phyloP scores from a whole-genome alignment of 2,113 vertebrate species.

The Gorsachius goisagi region DNA sequence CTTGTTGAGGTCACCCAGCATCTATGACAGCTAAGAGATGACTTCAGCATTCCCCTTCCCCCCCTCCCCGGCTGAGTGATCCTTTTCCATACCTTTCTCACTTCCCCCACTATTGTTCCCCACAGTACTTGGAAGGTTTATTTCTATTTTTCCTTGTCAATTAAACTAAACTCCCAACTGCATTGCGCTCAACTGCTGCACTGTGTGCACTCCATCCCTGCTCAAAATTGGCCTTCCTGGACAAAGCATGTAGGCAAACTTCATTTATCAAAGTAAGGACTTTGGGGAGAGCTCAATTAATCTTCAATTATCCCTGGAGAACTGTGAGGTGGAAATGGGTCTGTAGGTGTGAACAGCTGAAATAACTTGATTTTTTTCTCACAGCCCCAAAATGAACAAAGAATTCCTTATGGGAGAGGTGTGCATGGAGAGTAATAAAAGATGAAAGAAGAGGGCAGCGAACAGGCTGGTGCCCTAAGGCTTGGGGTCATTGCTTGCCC shows the following conservation, averaged over 20 bases:
- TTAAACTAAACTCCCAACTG: not conserved
- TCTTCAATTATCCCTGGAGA: slow-evolving; percentile 20
- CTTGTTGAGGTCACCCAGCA: not conserved
- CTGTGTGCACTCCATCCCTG: not conserved
- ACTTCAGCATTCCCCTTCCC: not conserved
- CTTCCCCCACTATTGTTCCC: not conserved
- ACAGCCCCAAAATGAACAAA: not conserved
- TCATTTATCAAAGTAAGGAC: slow-evolving; percentile 12
- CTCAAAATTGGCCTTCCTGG: not conserved
- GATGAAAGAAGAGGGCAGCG: not conserved
- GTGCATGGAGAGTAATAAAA: not conserved
- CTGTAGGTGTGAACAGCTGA: slow-evolving; percentile 25
- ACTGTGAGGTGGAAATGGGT: not conserved
- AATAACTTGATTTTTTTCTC: not conserved
- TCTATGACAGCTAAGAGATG: not conserved
- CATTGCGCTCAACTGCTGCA: not conserved
- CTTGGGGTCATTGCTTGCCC: not conserved
- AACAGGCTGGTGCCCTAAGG: not conserved
- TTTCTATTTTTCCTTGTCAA: slow-evolving; percentile 14
- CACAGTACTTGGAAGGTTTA: not conserved
- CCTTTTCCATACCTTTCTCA: not conserved
- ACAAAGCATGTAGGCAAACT: not conserved
- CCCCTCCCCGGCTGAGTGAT: not conserved
- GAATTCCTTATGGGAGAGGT: not conserved
- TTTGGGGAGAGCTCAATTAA: slow-evolving; percentile 16